phyloP scores from a whole-genome alignment of 2,113 vertebrate species.

The Capreolus pygargus region DNA sequence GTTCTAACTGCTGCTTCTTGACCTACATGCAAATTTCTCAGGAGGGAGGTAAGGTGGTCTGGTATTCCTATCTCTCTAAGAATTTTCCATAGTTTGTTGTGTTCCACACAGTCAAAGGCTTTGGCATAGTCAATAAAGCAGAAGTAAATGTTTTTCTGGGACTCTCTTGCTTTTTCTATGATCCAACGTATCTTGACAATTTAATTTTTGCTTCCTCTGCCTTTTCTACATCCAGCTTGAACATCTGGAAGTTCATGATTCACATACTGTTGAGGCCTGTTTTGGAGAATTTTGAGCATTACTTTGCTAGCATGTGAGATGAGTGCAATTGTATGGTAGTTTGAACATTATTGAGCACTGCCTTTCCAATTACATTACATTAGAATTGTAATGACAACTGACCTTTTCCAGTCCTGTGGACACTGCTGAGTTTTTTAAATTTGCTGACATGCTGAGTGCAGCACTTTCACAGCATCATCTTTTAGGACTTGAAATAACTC shows the following conservation, averaged over 20 bases:
- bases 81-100: neutral
- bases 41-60: neutral
- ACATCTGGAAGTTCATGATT: neutral
- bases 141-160: neutral
- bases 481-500: neutral
- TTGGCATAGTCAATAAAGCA: neutral
- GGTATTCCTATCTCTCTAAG: neutral
- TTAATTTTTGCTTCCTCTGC: neutral
- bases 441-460: neutral
- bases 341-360: neutral
- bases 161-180: neutral
- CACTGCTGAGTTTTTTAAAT: neutral
- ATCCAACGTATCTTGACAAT: neutral
- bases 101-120: neutral
- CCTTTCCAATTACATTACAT: neutral
- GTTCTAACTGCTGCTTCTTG: neutral
- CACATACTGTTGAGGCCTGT: neutral
- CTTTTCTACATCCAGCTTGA: neutral
- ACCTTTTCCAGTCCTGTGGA: neutral
- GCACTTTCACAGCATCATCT: neutral
- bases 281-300: neutral
- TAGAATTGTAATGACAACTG: neutral
- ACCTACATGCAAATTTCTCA: neutral
- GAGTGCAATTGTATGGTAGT: neutral
- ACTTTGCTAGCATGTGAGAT: neutral